A percentile compares a stretch with the other conserved stretches of the same genome.
These are phyloP conservation scores for Dipodomys stephensi DNA, from an alignment of 2,113 vertebrate genomes.

Conservation along the genomic window DNA sequence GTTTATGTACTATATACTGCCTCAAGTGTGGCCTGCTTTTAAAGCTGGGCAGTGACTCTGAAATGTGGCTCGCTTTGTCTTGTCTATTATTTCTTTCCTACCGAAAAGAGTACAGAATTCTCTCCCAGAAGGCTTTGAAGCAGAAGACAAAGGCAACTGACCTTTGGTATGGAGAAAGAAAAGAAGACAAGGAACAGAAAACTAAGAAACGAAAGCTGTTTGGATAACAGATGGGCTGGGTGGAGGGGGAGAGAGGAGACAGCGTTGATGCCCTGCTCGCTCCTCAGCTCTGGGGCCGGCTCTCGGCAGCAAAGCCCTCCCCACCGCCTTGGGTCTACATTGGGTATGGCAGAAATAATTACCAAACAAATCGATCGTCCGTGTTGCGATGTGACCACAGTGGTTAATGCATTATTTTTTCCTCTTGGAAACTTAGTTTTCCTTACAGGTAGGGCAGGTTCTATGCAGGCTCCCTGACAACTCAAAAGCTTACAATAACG, in stretches of 20 bases:
- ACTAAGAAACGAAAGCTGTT: background rate
- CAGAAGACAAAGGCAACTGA: constrained; percentile 80
- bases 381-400: background rate
- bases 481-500: background rate
- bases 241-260: background rate
- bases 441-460: background rate
- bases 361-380: constrained; percentile 45
- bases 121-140: constrained; percentile 80
- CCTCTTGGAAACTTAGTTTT: constrained; percentile 53
- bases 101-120: constrained; percentile 23
- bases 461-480: background rate
- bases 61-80: constrained; percentile 50
- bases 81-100: background rate
- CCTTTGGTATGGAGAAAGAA: constrained; percentile 59
- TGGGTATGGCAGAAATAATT: constrained; percentile 51
- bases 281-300: background rate
- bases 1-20: background rate
- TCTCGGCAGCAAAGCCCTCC: background rate
- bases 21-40: constrained; percentile 38
- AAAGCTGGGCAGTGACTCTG: constrained; percentile 46
- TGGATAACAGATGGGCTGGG: background rate
- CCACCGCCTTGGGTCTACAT: background rate
- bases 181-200: background rate
- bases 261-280: background rate
- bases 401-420: constrained; percentile 13